Evolutionary conservation across 2,888 invertebrate species (phyloP).

Genomic region (Liposcelis brunnea): DNA sequence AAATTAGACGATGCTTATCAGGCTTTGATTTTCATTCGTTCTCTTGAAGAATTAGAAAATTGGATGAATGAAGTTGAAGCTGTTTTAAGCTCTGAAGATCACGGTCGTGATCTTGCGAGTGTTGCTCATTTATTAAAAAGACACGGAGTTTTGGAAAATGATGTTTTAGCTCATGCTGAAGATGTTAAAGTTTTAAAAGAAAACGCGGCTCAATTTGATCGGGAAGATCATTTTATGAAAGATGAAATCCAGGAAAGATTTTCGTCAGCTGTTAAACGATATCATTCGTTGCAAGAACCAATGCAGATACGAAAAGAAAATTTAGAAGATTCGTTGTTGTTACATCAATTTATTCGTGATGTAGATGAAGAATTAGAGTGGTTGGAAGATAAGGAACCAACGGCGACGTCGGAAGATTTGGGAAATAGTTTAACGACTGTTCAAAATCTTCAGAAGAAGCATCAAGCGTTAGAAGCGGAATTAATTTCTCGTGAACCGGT

Average conservation of each 20-base stretch:
- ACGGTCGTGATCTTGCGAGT: conserved; percentile 75
- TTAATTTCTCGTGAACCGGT: conserved; percentile 72
- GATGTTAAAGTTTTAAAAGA: conserved; percentile 63
- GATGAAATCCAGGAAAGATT: conserved; percentile 67
- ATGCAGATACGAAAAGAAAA: conserved; percentile 82
- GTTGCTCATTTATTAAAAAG: conserved; percentile 68
- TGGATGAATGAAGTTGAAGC: conserved; percentile 85
- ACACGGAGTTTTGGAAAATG: conserved; percentile 68
- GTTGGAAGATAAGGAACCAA: conserved; percentile 60
- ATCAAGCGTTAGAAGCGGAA: conserved; percentile 79
- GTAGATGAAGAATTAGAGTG: conserved; percentile 86
- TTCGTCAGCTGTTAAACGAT: conserved; percentile 44
- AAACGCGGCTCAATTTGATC: conserved; percentile 59
- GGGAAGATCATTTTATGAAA: conserved; percentile 73
- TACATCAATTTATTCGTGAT: conserved; percentile 82
- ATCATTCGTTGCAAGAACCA: conserved; percentile 70
- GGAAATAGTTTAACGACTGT: conserved; percentile 53
- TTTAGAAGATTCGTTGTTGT: conserved; percentile 69
- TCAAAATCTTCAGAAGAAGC: conserved; percentile 83
- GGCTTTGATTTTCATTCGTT: conserved; percentile 71
- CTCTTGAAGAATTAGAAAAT: conserved; percentile 77
- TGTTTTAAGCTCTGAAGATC: conserved; percentile 55
- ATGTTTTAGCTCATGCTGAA: conserved; percentile 67
- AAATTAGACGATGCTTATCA: conserved; percentile 77
- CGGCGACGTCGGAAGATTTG: conserved; percentile 52